Evolutionary conservation across 1,140 invertebrate genomes (phyloP).

Genomic region (Dendrolimus punctatus): DNA sequence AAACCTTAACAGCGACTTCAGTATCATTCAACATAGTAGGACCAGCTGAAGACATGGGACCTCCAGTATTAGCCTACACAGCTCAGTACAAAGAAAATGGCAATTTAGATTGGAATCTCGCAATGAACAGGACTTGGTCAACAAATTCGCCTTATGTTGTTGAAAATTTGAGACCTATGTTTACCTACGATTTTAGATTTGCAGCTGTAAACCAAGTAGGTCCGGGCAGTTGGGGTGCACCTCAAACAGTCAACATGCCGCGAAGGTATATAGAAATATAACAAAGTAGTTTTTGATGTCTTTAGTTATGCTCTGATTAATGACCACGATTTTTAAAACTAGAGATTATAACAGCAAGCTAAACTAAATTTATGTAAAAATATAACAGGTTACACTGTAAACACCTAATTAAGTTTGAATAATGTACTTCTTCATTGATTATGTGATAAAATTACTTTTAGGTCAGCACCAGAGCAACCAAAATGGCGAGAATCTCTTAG

Average conservation of each 20-base stretch:
- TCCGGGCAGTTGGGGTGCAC: slow-evolving; percentile 79
- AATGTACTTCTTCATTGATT: too few relatives aligned
- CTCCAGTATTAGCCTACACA: slow-evolving; percentile 80
- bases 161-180: slow-evolving; percentile 85
- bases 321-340: too few relatives aligned
- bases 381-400: too few relatives aligned
- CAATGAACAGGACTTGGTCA: slow-evolving; percentile 83
- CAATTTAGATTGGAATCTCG: slow-evolving; percentile 78
- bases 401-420: too few relatives aligned
- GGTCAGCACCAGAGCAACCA: slow-evolving; percentile 59
- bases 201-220: slow-evolving; percentile 89
- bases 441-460: slow-evolving; percentile 11
- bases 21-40: slow-evolving; percentile 84
- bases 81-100: slow-evolving; percentile 82
- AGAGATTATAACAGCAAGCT: too few relatives aligned
- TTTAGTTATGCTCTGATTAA: too few relatives aligned
- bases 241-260: slow-evolving; percentile 72
- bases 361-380: too few relatives aligned
- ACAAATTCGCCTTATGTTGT: slow-evolving; percentile 82
- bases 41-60: slow-evolving; percentile 80
- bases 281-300: too few relatives aligned
- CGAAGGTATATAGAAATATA: slow-evolving; percentile 40
- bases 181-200: slow-evolving; percentile 88
- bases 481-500: slow-evolving; percentile 60
- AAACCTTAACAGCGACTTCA: slow-evolving; percentile 85